Conservation (phyloP, 2,888 invertebrate genomes). For the Arctia plantaginis region DNA sequence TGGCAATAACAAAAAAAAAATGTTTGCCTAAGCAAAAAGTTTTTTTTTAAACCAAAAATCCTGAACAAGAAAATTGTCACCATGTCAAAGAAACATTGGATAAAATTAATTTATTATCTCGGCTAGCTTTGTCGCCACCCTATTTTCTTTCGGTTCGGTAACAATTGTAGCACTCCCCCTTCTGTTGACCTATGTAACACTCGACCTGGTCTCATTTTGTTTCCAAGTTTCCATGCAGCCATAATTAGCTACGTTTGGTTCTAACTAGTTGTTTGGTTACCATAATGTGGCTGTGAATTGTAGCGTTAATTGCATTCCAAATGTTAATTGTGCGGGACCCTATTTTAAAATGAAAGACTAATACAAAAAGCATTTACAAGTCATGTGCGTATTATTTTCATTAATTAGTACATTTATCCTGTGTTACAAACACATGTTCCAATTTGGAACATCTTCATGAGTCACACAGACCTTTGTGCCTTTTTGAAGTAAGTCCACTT, state of each 20-base stretch:
- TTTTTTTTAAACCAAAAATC: background rate
- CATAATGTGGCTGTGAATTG: conserved; percentile 21
- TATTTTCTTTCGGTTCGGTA: conserved; percentile 27
- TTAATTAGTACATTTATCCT: background rate
- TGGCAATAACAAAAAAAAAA: too few relatives aligned
- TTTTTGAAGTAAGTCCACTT: background rate
- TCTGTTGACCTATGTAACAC: conserved; percentile 48
- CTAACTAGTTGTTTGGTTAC: conserved; percentile 30
- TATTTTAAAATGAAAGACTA: background rate
- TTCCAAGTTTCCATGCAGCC: conserved; percentile 27
- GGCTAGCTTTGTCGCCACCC: conserved; percentile 6
- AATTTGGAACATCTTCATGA: background rate
- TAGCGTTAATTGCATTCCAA: conserved; percentile 17
- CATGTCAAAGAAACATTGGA: background rate
- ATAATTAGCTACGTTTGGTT: conserved; percentile 36
- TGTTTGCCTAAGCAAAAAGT: too few relatives aligned
- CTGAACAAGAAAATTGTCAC: background rate
- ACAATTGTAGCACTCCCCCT: conserved; percentile 39
- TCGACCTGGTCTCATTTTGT: conserved; percentile 57
- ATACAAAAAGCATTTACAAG: background rate
- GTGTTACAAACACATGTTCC: background rate
- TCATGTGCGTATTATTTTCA: background rate
- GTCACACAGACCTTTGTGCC: background rate
- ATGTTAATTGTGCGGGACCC: conserved; percentile 7
- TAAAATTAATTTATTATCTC: conserved; percentile 8